Evolutionary conservation across 2,888 invertebrate genomes (phyloP).

Genomic region (Caenorhabditis sp.): DNA sequence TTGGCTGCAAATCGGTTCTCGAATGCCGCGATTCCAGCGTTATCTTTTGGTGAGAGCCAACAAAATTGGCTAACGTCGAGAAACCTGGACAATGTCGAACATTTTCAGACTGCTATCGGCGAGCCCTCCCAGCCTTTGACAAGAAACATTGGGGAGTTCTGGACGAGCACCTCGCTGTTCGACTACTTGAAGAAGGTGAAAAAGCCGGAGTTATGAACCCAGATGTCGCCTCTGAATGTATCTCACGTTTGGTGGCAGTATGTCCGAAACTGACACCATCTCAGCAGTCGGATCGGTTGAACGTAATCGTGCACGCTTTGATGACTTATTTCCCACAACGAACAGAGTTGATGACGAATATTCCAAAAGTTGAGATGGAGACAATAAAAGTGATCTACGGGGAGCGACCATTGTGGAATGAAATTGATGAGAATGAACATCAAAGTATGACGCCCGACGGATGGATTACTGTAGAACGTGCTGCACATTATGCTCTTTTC

Average conservation of each 20-base stretch:
- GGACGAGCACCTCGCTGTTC: conserved; percentile 68
- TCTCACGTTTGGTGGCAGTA: conserved; percentile 49
- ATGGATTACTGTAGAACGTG: conserved; percentile 74
- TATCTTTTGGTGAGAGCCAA: conserved; percentile 65
- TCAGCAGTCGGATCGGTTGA: conserved; percentile 45
- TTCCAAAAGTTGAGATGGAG: conserved; percentile 53
- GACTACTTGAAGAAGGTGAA: conserved; percentile 57
- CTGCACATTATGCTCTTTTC: conserved; percentile 72
- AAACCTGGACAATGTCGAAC: background rate
- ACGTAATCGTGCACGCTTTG: conserved; percentile 41
- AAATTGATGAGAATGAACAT: conserved; percentile 61
- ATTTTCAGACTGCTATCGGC: conserved; percentile 67
- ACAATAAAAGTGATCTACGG: conserved; percentile 69
- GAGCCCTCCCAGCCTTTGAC: conserved; percentile 67
- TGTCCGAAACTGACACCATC: conserved; percentile 49
- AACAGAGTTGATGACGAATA: conserved; percentile 20
- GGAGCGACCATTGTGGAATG: conserved; percentile 69
- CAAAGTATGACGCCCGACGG: conserved; percentile 42
- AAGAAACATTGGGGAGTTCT: conserved; percentile 75
- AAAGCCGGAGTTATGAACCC: conserved; percentile 52
- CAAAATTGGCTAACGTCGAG: background rate
- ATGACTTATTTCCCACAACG: conserved; percentile 41
- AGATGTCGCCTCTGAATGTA: conserved; percentile 58
- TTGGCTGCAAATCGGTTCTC: conserved; percentile 91
- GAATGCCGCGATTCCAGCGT: conserved; percentile 64